Evolutionary conservation across 2,797 vertebrate genomes (phyloP).

Genomic region (Euthynnus affinis): DNA sequence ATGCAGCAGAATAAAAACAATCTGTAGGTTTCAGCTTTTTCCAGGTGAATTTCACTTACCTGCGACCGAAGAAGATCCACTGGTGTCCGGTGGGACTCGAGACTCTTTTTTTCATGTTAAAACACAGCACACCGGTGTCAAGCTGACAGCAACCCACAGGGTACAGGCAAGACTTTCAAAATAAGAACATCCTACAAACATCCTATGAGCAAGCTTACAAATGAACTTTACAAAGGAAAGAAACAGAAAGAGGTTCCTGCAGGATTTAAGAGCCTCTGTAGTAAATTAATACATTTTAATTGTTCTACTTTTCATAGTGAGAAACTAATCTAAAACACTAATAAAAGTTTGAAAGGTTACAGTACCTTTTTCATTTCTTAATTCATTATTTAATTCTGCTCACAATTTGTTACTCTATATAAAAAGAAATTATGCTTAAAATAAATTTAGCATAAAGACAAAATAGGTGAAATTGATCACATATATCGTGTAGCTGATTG

Average conservation of each 20-base stretch:
- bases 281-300: not conserved
- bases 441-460: too few relatives aligned
- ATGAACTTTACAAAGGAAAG: not conserved
- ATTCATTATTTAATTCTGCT: too few relatives aligned
- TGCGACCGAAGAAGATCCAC: constrained; percentile 50
- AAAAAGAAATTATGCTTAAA: too few relatives aligned
- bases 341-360: too few relatives aligned
- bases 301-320: not conserved
- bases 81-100: constrained; percentile 28
- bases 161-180: constrained; percentile 53
- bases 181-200: constrained; percentile 40
- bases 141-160: not conserved
- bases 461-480: too few relatives aligned
- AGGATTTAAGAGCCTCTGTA: not conserved
- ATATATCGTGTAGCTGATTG: too few relatives aligned
- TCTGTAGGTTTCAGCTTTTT: not conserved
- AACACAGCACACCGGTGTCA: constrained; percentile 58
- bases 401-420: too few relatives aligned
- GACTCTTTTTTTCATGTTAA: constrained; percentile 29
- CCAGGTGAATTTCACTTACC: constrained; percentile 63
- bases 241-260: not conserved
- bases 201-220: not conserved
- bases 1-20: rapidly evolving
- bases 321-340: too few relatives aligned
- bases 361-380: too few relatives aligned